phyloP scores from a whole-genome alignment of 2,888 invertebrate species.

The Tenthredo scrophulariae region DNA sequence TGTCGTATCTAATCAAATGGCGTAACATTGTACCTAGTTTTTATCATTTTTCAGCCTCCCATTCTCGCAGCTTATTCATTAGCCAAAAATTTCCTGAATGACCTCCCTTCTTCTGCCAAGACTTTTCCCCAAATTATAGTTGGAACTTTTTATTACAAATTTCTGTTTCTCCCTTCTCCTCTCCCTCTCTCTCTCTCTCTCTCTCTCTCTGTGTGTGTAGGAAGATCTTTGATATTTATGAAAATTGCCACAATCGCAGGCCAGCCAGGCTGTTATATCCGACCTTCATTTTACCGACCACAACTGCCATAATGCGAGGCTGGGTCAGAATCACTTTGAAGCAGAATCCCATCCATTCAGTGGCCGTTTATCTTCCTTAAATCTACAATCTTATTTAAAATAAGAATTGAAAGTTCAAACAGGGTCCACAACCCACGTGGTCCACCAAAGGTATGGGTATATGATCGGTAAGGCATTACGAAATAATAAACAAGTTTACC shows the following conservation, averaged over 20 bases:
- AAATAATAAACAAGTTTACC: constrained; percentile 51
- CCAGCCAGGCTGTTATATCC: constrained; percentile 29
- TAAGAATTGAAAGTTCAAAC: constrained; percentile 7
- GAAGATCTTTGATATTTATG: constrained; percentile 43
- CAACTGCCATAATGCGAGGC: constrained; percentile 22
- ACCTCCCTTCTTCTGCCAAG: neutral
- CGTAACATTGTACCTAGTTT: constrained; percentile 5
- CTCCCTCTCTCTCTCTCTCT: neutral
- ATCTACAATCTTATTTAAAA: neutral
- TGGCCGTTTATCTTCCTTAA: constrained; percentile 5
- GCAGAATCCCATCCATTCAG: constrained; percentile 34
- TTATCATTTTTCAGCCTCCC: neutral
- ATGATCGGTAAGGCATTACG: neutral
- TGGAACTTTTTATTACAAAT: constrained; percentile 1
- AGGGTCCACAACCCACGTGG: constrained; percentile 1
- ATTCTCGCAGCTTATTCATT: neutral
- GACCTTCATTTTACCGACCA: constrained; percentile 29
- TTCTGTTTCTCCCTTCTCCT: neutral
- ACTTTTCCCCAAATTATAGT: neutral
- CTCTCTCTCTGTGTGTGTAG: neutral
- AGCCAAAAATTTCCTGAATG: neutral
- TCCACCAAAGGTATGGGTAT: neutral
- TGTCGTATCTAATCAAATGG: neutral
- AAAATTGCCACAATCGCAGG: constrained; percentile 44
- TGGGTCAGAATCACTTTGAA: constrained; percentile 46